Conservation (phyloP, 2,113 vertebrate genomes). For the Gymnobelideus leadbeateri region DNA sequence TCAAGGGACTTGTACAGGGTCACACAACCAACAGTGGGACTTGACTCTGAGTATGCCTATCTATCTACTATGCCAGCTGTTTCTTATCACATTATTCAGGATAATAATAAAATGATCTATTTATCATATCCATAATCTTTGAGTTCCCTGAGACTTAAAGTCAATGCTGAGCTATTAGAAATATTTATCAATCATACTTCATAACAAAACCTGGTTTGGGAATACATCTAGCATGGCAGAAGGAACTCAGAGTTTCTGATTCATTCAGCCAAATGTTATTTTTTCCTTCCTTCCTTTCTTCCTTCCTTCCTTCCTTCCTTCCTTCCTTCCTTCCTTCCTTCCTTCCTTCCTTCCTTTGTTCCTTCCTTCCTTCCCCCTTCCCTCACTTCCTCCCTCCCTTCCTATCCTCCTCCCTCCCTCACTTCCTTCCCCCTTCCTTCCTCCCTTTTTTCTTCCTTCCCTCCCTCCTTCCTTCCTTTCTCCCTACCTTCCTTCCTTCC, state of each 20-base stretch:
- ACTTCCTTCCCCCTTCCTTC: too few relatives aligned
- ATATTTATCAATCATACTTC: neutral
- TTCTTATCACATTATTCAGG: neutral
- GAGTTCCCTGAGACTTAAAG: neutral
- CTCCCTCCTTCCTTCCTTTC: too few relatives aligned
- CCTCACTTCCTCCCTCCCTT: too few relatives aligned
- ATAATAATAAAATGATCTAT: neutral
- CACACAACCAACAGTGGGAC: neutral
- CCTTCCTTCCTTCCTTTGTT: too few relatives aligned
- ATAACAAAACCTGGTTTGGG: neutral
- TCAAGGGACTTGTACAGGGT: neutral
- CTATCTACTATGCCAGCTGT: neutral
- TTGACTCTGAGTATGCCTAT: neutral
- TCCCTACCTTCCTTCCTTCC: too few relatives aligned
- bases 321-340: accelerated
- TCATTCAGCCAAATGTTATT: neutral
- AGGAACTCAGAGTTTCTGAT: neutral
- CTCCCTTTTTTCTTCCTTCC: too few relatives aligned
- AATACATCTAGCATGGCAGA: neutral
- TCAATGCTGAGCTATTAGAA: neutral
- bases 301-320: too few relatives aligned
- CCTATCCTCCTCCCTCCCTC: too few relatives aligned
- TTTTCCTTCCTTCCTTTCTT: neutral
- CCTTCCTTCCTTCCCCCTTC: too few relatives aligned
- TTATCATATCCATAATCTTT: neutral